These are phyloP conservation scores for Chloroceryle amazona DNA, from an alignment of 2,797 vertebrate genomes.

Conservation along the genomic window DNA sequence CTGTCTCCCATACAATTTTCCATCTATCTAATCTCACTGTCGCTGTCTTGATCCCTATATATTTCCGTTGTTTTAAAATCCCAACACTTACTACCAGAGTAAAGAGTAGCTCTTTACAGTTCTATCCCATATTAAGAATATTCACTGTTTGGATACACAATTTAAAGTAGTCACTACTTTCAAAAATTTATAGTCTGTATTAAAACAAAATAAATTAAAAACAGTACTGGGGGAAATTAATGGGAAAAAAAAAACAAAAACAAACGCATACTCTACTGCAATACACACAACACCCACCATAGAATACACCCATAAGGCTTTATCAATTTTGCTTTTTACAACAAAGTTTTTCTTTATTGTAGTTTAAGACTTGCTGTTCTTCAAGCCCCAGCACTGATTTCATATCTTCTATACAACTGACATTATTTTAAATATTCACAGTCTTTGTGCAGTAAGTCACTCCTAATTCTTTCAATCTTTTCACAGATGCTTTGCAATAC, in stretches of 20 bases:
- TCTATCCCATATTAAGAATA: not conserved
- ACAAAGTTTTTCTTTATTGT: not conserved
- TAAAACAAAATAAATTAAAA: not conserved
- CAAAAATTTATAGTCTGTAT: not conserved
- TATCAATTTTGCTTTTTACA: not conserved
- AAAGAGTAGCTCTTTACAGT: not conserved
- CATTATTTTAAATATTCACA: not conserved
- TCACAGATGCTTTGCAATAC: not conserved
- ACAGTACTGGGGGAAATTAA: not conserved
- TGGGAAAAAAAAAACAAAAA: not conserved
- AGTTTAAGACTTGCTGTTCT: not conserved
- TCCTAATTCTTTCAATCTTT: not conserved
- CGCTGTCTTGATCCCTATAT: not conserved
- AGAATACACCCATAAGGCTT: not conserved
- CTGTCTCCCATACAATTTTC: not conserved
- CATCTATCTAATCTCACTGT: not conserved
- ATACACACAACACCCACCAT: not conserved
- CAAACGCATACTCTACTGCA: not conserved
- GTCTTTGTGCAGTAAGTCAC: not conserved
- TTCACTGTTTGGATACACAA: not conserved
- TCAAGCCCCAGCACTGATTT: not conserved
- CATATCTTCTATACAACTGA: not conserved
- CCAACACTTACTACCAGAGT: not conserved
- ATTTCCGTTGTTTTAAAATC: not conserved
- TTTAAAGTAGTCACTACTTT: not conserved